A percentile compares a stretch with the other conserved stretches of the same genome.
phyloP scores from a whole-genome alignment of 37 sponge, comb jelly and placozoan genomes.

The Hexactinellida sp. region DNA sequence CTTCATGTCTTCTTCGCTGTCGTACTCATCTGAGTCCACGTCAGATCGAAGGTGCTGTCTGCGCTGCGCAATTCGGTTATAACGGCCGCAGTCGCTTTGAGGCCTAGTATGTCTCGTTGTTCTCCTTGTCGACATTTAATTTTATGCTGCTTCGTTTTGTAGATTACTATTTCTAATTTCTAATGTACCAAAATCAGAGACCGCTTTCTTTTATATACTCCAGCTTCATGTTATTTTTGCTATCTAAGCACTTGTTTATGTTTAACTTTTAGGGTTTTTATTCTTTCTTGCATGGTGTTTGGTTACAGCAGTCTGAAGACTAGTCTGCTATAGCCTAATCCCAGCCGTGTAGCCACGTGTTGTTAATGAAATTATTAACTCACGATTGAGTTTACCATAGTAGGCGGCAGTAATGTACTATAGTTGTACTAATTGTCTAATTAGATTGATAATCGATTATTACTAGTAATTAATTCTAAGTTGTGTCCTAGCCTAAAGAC shows the following conservation, averaged over 20 bases:
- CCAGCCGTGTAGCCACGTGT: not conserved
- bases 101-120: not conserved
- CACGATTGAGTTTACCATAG: too few relatives aligned
- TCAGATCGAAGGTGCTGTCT: not conserved
- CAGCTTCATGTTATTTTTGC: not conserved
- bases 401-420: too few relatives aligned
- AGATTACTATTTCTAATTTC: not conserved
- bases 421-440: too few relatives aligned
- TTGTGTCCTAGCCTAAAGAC: too few relatives aligned
- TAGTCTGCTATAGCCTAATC: not conserved
- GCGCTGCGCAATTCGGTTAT: not conserved
- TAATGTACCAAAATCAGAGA: not conserved
- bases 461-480: too few relatives aligned
- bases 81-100: not conserved
- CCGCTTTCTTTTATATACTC: not conserved
- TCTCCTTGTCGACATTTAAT: not conserved
- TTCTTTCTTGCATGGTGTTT: not conserved
- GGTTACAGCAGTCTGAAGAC: not conserved
- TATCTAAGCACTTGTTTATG: not conserved
- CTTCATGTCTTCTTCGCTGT: not conserved
- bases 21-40: not conserved
- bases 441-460: too few relatives aligned
- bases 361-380: too few relatives aligned
- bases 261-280: not conserved
- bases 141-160: not conserved